Percentiles rank a stretch among this genome's conserved stretches.
phyloP scores from a whole-genome alignment of 2,797 vertebrate genomes.

The Monodelphis domestica region DNA sequence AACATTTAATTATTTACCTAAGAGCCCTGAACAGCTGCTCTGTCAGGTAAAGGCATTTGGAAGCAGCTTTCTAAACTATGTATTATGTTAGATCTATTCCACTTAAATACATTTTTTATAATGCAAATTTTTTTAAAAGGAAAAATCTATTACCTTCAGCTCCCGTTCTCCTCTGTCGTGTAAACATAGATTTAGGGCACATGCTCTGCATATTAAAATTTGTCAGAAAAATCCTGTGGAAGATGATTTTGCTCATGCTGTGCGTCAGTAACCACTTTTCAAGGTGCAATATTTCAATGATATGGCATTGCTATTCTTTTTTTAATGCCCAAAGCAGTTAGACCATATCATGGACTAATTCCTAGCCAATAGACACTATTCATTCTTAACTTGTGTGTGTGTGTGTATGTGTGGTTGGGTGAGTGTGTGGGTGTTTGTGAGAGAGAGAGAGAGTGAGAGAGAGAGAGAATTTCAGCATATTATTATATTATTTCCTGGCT shows the following conservation, averaged over 20 bases:
- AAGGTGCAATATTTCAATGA: constrained; percentile 22
- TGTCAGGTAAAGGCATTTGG: constrained; percentile 78
- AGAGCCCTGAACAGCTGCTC: constrained; percentile 79
- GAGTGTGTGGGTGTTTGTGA: neutral
- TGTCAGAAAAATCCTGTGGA: constrained; percentile 22
- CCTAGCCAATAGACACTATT: neutral
- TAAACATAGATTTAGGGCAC: constrained; percentile 68
- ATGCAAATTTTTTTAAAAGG: constrained; percentile 72
- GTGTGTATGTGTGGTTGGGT: neutral
- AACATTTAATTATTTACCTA: constrained; percentile 84
- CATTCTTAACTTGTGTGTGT: constrained; percentile 27
- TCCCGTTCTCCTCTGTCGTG: constrained; percentile 49
- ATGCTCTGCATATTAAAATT: constrained; percentile 69
- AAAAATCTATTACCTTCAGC: constrained; percentile 74
- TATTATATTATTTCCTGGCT: neutral
- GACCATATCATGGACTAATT: constrained; percentile 23
- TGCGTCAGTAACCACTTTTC: constrained; percentile 31
- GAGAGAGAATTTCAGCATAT: neutral
- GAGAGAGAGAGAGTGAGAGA: too few species aligned
- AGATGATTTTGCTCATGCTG: constrained; percentile 49
- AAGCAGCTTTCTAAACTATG: constrained; percentile 69
- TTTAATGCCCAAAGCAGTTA: constrained; percentile 41
- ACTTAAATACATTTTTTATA: constrained; percentile 78
- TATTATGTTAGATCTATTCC: constrained; percentile 72
- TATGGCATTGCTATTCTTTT: constrained; percentile 42